A percentile compares a stretch with the other conserved stretches of the same genome.
These are phyloP conservation scores for Limosa lapponica DNA, from an alignment of 2,797 vertebrate species.

Conservation along the genomic window DNA sequence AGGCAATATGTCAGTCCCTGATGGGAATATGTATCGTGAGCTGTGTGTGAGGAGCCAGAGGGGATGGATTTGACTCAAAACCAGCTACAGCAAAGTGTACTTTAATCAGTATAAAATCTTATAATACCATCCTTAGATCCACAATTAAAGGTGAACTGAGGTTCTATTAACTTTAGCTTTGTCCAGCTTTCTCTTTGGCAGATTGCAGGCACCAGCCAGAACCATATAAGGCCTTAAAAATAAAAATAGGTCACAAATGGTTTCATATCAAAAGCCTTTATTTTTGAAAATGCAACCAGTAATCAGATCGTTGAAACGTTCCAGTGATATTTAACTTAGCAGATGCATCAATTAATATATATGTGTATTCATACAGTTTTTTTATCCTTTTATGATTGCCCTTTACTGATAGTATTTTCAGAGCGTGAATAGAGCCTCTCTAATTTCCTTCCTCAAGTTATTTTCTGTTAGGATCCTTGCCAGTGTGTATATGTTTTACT, in stretches of 20 bases:
- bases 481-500: not conserved
- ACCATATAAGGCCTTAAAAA: constrained; percentile 49
- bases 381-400: not conserved
- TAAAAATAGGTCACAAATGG: not conserved
- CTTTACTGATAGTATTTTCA: not conserved
- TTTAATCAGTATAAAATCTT: constrained; percentile 45
- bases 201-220: constrained; percentile 24
- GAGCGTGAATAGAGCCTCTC: not conserved
- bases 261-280: not conserved
- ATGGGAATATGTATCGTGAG: not conserved
- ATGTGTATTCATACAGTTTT: not conserved
- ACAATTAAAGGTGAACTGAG: constrained; percentile 25
- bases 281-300: not conserved
- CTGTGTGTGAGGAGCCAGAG: not conserved
- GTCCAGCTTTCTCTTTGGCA: constrained; percentile 44
- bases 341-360: not conserved
- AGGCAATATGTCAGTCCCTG: not conserved
- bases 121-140: constrained; percentile 22
- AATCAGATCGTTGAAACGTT: not conserved
- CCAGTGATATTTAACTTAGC: not conserved
- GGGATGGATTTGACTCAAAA: constrained; percentile 45
- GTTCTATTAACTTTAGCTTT: constrained; percentile 54
- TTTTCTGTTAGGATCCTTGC: not conserved
- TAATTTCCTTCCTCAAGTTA: not conserved
- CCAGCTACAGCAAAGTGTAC: not conserved